phyloP scores from a whole-genome alignment of 2,888 invertebrate genomes.

The Drosophila macrospina region DNA sequence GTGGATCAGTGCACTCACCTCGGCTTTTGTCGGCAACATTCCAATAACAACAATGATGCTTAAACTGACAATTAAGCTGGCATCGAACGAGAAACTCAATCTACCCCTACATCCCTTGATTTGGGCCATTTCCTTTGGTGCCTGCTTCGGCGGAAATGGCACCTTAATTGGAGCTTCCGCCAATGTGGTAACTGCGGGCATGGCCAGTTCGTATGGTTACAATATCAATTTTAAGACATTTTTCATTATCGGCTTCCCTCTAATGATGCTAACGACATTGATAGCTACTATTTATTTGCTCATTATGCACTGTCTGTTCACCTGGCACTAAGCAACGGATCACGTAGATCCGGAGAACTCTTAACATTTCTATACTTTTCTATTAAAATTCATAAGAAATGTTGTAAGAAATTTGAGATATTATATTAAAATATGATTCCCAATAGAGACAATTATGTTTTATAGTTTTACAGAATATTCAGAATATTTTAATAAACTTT shows the following conservation, averaged over 20 bases:
- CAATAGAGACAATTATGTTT: no score
- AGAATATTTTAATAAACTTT: no score
- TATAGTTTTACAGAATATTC: no score
- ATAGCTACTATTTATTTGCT: conserved; percentile 89
- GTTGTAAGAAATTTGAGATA: no score
- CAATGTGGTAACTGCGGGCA: conserved; percentile 95
- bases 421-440: no score
- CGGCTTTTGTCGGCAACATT: conserved; percentile 96
- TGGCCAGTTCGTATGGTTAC: conserved; percentile 96
- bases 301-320: conserved; percentile 89
- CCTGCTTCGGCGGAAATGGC: conserved; percentile 96
- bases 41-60: conserved; percentile 97
- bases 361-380: neutral
- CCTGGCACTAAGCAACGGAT: conserved; percentile 87
- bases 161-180: conserved; percentile 95
- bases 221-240: conserved; percentile 92
- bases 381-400: neutral
- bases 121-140: conserved; percentile 94
- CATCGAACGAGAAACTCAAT: conserved; percentile 88
- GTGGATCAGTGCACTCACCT: conserved; percentile 92
- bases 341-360: no score
- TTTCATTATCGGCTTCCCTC: conserved; percentile 92
- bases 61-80: conserved; percentile 89
- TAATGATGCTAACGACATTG: conserved; percentile 90
- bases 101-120: conserved; percentile 92